These are phyloP conservation scores for Neoscelio sp. DNA, from an alignment of 2,888 invertebrate genomes.

Conservation along the genomic window DNA sequence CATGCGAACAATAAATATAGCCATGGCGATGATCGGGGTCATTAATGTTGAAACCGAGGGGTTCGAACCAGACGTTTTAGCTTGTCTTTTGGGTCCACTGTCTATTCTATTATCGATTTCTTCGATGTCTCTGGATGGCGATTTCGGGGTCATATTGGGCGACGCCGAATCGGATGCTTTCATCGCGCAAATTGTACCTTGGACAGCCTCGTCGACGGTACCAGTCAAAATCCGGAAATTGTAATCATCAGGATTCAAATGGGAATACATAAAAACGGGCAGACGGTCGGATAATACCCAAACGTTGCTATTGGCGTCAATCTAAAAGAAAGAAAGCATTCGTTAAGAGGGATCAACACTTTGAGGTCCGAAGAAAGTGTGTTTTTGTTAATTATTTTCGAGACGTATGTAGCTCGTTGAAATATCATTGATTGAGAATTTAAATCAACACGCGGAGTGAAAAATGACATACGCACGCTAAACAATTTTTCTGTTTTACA, in stretches of 20 bases:
- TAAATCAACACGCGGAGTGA: too few relatives aligned
- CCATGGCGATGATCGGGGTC: conserved; percentile 29
- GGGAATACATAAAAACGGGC: conserved; percentile 88
- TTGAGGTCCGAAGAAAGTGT: too few relatives aligned
- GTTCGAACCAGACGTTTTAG: conserved; percentile 55
- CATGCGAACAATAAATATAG: conserved; percentile 34
- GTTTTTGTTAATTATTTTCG: too few relatives aligned
- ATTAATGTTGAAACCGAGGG: conserved; percentile 21
- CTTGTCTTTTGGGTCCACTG: conserved; percentile 53
- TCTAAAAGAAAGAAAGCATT: conserved; percentile 65
- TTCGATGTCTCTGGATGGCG: conserved; percentile 34
- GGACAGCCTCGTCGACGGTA: conserved; percentile 88
- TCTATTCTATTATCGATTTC: conserved; percentile 59
- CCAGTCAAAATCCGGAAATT: conserved; percentile 90
- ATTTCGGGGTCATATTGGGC: conserved; percentile 30
- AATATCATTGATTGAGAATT: too few relatives aligned
- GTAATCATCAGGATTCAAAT: conserved; percentile 86
- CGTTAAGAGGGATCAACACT: too few relatives aligned
- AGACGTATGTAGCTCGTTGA: too few relatives aligned
- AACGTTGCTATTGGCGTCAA: conserved; percentile 87
- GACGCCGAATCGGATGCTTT: conserved; percentile 36
- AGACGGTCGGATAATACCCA: conserved; percentile 91
- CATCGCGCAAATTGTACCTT: conserved; percentile 87
- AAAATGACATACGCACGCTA: too few relatives aligned
- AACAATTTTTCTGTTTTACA: too few relatives aligned